phyloP scores from a whole-genome alignment of 1,140 invertebrate genomes.

The Ceratosolen solmsi region DNA sequence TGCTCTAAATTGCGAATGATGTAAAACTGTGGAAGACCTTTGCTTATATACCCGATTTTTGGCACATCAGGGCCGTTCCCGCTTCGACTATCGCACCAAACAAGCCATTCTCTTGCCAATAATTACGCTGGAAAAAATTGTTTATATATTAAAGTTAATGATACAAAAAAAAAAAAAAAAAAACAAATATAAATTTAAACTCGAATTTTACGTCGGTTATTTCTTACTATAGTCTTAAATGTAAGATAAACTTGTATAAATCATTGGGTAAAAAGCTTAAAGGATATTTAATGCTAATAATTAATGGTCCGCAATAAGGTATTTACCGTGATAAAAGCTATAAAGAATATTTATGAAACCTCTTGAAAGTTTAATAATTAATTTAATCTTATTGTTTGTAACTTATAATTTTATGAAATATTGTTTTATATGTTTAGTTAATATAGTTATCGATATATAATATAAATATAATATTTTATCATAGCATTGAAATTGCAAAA shows the following conservation, averaged over 20 bases:
- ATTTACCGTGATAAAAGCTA: no score
- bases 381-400: no score
- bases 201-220: background rate
- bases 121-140: background rate
- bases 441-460: no score
- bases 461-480: no score
- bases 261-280: background rate
- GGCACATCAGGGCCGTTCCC: background rate
- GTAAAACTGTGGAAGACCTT: conserved; percentile 9
- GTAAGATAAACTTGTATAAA: background rate
- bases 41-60: conserved; percentile 20
- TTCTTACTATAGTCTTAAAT: background rate
- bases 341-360: no score
- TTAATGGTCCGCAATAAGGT: background rate
- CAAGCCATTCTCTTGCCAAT: background rate
- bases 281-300: background rate
- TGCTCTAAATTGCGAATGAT: conserved; percentile 20
- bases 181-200: background rate
- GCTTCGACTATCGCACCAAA: background rate
- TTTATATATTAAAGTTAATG: background rate
- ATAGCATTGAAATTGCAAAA: no score
- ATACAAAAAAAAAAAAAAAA: no score
- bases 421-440: no score
- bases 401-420: no score
- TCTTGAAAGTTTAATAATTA: no score